Evolutionary conservation across 1,140 invertebrate genomes (phyloP).

Genomic region (Schlechtendalia chinensis): DNA sequence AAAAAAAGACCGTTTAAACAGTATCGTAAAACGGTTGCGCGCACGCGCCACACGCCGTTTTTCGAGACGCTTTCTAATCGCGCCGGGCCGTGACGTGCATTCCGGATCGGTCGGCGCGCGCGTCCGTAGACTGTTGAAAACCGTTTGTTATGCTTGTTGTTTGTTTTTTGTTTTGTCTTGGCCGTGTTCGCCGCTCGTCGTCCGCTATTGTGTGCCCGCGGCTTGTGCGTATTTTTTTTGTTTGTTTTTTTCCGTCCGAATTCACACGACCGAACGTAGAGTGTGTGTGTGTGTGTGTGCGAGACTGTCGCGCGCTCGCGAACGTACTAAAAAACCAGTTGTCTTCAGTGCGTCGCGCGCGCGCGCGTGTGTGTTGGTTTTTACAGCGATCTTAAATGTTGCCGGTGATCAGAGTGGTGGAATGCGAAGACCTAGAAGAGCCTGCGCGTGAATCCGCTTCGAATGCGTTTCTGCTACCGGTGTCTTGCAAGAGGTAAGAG

Average conservation of each 20-base stretch:
- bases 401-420: conserved; percentile 48
- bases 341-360: background rate
- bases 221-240: conserved; percentile 15
- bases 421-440: conserved; percentile 43
- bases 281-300: background rate
- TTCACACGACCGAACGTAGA: background rate
- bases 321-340: background rate
- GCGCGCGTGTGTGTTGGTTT: conserved; percentile 35
- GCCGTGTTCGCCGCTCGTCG: background rate
- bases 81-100: conserved; percentile 13
- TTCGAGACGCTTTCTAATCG: conserved; percentile 41
- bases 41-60: too few relatives aligned
- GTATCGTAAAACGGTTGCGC: too few relatives aligned
- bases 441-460: conserved; percentile 29
- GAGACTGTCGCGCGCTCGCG: too few relatives aligned
- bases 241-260: background rate
- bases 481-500: conserved; percentile 39
- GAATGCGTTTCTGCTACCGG: conserved; percentile 25
- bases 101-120: conserved; percentile 38
- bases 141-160: conserved; percentile 21
- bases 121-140: conserved; percentile 4
- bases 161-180: background rate
- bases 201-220: conserved; percentile 3
- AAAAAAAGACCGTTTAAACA: too few relatives aligned
- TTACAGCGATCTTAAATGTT: conserved; percentile 44